Evolutionary conservation across 1,140 invertebrate genomes (phyloP).

Genomic region (Pentalonia nigronervosa): DNA sequence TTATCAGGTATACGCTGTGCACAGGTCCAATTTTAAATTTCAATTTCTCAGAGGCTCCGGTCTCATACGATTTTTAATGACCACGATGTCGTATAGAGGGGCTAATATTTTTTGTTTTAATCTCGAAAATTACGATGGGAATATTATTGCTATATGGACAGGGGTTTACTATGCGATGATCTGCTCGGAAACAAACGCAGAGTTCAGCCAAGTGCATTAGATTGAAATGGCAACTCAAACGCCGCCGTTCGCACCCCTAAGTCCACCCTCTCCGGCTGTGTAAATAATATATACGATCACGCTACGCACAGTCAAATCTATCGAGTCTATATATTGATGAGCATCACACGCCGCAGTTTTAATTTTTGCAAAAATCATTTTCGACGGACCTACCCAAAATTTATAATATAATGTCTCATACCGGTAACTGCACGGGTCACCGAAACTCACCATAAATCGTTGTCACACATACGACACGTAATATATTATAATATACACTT

Average conservation of each 20-base stretch:
- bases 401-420: neutral
- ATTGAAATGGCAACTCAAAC: neutral
- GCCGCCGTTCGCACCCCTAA: neutral
- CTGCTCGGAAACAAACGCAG: neutral
- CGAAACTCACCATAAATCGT: neutral
- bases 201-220: neutral
- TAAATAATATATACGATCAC: neutral
- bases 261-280: too few relatives aligned
- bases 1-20: neutral
- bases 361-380: neutral
- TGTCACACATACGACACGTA: neutral
- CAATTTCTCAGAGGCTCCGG: neutral
- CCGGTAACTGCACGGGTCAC: neutral
- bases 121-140: neutral
- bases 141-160: too few relatives aligned
- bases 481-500: too few relatives aligned
- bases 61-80: neutral
- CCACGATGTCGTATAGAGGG: neutral
- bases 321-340: neutral
- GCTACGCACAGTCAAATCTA: neutral
- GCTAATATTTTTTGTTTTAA: neutral
- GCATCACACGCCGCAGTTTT: neutral
- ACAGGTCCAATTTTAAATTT: neutral
- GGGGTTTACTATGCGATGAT: neutral
- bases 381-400: neutral